phyloP scores from a whole-genome alignment of 2,113 vertebrate genomes.

The Apaloderma vittatum region DNA sequence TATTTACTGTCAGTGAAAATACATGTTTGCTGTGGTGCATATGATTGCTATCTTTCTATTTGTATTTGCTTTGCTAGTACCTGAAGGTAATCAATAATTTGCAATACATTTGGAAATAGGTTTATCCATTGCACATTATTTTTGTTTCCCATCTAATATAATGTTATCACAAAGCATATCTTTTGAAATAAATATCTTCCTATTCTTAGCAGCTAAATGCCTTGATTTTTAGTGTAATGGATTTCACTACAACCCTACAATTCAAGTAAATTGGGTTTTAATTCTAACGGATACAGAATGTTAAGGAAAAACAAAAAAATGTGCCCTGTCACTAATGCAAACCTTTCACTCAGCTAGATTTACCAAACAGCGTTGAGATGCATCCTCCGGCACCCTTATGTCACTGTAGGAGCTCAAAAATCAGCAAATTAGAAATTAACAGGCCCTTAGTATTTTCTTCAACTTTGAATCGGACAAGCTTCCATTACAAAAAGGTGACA shows the following conservation, averaged over 20 bases:
- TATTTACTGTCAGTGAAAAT: background rate
- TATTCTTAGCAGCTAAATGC: background rate
- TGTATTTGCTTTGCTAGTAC: background rate
- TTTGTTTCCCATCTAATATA: background rate
- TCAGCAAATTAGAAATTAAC: background rate
- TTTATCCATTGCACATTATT: background rate
- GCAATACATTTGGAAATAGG: background rate
- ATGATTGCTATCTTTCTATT: background rate
- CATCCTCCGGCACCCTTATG: background rate
- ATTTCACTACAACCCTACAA: background rate
- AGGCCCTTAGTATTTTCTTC: background rate
- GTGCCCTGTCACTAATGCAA: background rate
- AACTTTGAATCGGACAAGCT: background rate
- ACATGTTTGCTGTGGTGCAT: background rate
- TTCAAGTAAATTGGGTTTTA: background rate
- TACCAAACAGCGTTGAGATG: rapidly evolving
- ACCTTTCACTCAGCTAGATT: background rate
- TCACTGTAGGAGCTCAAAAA: background rate
- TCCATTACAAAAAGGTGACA: background rate
- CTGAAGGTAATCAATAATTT: slow-evolving; percentile 31
- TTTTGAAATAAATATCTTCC: background rate
- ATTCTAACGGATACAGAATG: background rate
- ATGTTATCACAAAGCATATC: background rate
- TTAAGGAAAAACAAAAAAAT: background rate
- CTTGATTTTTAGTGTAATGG: background rate